Evolutionary conservation across 2,797 vertebrate genomes (phyloP), one percentile per base, ranked within the genome.

Genomic region (Pangasius mekongensis): DNA sequence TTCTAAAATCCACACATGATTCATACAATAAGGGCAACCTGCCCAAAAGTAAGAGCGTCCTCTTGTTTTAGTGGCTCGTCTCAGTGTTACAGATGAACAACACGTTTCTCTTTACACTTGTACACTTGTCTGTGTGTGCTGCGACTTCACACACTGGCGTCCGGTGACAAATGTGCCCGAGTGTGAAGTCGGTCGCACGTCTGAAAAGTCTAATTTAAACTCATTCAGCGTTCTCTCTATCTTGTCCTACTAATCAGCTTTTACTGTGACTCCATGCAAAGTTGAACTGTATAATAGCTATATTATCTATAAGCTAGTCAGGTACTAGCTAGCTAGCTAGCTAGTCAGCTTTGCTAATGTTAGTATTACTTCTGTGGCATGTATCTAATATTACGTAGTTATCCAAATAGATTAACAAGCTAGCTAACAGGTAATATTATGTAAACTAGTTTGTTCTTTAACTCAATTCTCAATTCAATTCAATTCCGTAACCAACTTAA

Each of bases 141-240:
- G 30, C 30, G 27, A 76, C 27, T 86, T 86, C 20, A 3, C 52
- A 1, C 20, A 5, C 20, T 30, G 13, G 39, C 22, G 47, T 84
- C 82, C 71, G 49, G 58, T 58, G 47, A 58, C 83, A 78, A 85
- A 88, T 88, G 82, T 84, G 87, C 67, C 82, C 27, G 71, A 22
- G 60, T 49, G 62, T 69, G 83, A 88, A 54, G 87, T 30, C 54
- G 22, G 43, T 66, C 81, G 36, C 58, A 11, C 30, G 69, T 85
- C 60, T 56, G 62, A 87, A 80, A 80, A 22, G 47, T 82, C 84
- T 67, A 30, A 84, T n/a, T 87, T 80, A 16, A 33, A 86, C 39
- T 6, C 77, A 33, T 49, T 76, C 62, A 49, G 67, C 33, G 52
- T 62, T 43, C 33, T 56, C 27, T 36, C 49, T 39, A 9, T 22